These are phyloP conservation scores for Calephelis nemesis DNA, from an alignment of 1,140 invertebrate species.

Conservation along the genomic window DNA sequence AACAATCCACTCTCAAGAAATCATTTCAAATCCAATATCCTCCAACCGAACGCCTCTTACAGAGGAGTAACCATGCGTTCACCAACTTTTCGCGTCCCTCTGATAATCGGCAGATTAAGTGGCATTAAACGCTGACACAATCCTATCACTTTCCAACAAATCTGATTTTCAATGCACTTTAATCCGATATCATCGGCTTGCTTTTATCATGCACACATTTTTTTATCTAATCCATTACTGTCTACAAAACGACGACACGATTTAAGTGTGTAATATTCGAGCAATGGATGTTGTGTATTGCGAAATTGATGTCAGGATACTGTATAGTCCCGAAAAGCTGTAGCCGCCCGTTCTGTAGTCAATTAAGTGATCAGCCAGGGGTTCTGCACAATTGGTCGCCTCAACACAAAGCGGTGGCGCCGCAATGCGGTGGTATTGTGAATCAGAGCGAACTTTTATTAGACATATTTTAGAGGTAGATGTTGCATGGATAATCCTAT, in stretches of 20 bases:
- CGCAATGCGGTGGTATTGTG: constrained; percentile 37
- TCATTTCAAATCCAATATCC: constrained; percentile 47
- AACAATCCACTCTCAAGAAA: constrained; percentile 26
- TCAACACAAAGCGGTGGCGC: constrained; percentile 60
- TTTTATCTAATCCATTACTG: constrained; percentile 30
- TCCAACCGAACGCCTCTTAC: constrained; percentile 39
- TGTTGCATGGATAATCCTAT: constrained; percentile 1
- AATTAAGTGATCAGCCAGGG: constrained; percentile 76
- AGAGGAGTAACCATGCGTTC: constrained; percentile 40
- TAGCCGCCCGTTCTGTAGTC: constrained; percentile 53
- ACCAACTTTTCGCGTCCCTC: constrained; percentile 43
- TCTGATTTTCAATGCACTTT: constrained; percentile 70
- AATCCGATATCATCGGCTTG: constrained; percentile 56
- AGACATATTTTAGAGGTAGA: constrained; percentile 27
- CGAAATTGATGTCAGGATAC: constrained; percentile 13
- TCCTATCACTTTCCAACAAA: constrained; percentile 67
- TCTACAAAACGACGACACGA: not conserved
- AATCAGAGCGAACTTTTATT: constrained; percentile 43
- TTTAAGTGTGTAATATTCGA: constrained; percentile 19
- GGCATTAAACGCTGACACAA: constrained; percentile 54
- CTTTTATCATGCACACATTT: constrained; percentile 26
- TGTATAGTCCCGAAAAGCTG: constrained; percentile 48
- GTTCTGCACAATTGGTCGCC: constrained; percentile 72
- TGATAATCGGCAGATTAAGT: constrained; percentile 60
- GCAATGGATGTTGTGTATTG: constrained; percentile 38